Evolutionary conservation across 2,888 invertebrate species (phyloP), one percentile per base, ranked within the genome.

Genomic region (Lasioglossum vierecki): DNA sequence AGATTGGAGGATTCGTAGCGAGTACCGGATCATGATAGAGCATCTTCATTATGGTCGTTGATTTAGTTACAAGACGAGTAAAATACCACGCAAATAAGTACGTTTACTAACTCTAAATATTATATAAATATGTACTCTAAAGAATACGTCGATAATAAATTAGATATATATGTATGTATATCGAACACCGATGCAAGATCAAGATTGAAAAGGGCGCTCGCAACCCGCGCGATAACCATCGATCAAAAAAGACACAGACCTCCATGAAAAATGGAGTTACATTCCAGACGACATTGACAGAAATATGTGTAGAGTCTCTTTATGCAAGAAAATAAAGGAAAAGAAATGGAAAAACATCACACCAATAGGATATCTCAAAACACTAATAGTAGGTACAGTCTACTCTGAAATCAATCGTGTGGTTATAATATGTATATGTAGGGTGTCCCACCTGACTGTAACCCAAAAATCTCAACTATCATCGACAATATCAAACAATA

Each of bases 271-370:
- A 63, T 63, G 63, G 63, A 63, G 63, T 93, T 92, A 93, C 94
- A 93, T 93, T 94, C 92, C 92, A 92, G 92, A 94, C 93, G 92
- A 94, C 93, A 94, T 88, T 90, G 89, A 94, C 92, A 92, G 91
- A 91, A 91, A 88, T 92, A 46, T 84, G 63, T 88, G 66, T 68
- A 68, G 35, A 89, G 83, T 88, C 78, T 91, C 79, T 90, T 88
- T 66, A 35, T 66, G 84, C 88, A 82, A 90, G 70, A 39, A 26
- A 57, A 66, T 46, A 91, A 92, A 84, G 74, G 46, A 81, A 83
- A 80, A 73, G 78, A 85, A 92, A 91, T 91, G 86, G 91, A 90
- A 68, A 88, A 91, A 94, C 94, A 95, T 92, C 94, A 95, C 94
- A 95, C 92, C 93, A 93, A 94, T 92, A 91, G 91, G 90, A 90